phyloP scores from a whole-genome alignment of 1,140 invertebrate genomes.

The Pseudomyrmex cubaensis region DNA sequence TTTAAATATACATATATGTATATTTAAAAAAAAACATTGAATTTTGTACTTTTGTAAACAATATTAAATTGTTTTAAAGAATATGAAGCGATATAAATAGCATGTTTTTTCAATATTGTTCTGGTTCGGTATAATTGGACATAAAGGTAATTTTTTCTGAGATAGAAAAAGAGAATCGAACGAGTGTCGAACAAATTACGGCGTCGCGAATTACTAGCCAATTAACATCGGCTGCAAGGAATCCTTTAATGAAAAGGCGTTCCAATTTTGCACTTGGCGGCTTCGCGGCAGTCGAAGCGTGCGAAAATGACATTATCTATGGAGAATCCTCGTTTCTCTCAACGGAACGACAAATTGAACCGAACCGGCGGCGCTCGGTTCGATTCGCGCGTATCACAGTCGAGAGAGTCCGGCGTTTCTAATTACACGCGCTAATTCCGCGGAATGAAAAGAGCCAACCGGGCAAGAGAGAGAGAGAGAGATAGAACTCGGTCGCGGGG shows the following conservation, averaged over 20 bases:
- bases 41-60: no score
- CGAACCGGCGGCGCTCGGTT: not conserved
- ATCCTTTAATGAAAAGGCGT: not conserved
- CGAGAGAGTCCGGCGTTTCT: constrained; percentile 26
- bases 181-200: constrained; percentile 1
- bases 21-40: no score
- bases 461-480: not conserved
- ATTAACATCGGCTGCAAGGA: constrained; percentile 7
- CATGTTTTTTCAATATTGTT: not conserved
- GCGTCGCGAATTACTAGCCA: constrained; percentile 17
- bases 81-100: not conserved
- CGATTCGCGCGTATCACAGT: constrained; percentile 45
- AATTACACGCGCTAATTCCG: constrained; percentile 55
- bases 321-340: constrained; percentile 1
- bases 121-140: not conserved
- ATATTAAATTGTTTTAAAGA: not conserved
- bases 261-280: constrained; percentile 8
- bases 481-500: not conserved
- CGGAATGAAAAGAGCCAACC: constrained; percentile 39
- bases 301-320: constrained; percentile 40
- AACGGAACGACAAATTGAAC: constrained; percentile 21
- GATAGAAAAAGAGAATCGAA: no score
- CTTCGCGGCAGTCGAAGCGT: not conserved
- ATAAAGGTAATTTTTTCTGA: not conserved
- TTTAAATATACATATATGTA: no score